These are phyloP conservation scores for Melanaphis sacchari DNA, from an alignment of 1,140 invertebrate species.

Conservation along the genomic window DNA sequence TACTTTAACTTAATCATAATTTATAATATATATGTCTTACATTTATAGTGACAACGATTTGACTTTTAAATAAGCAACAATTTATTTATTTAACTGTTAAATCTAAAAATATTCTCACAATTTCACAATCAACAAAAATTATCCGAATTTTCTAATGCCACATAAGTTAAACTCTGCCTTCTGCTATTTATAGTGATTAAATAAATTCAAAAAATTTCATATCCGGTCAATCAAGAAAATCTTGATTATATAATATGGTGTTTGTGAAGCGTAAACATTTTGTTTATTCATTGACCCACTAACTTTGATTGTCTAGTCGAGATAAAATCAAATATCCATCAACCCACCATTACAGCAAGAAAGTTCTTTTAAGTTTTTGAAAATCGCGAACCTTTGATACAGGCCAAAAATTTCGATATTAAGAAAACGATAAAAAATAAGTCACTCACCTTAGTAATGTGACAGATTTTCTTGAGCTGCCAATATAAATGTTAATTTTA, in stretches of 20 bases:
- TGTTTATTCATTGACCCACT: not conserved
- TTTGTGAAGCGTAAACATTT: not conserved
- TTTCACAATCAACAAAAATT: no score
- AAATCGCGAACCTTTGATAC: slow-evolving; percentile 12
- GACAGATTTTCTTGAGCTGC: slow-evolving; percentile 13
- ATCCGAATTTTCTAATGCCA: not conserved
- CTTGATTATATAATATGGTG: not conserved
- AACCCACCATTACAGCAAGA: not conserved
- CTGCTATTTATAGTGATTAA: not conserved
- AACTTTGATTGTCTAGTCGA: not conserved
- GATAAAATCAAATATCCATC: not conserved
- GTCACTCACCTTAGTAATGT: not conserved
- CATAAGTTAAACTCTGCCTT: not conserved
- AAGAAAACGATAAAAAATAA: not conserved
- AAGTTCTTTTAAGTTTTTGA: slow-evolving; percentile 15
- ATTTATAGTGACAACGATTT: not conserved
- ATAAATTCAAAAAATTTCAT: not conserved
- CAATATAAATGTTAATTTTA: slow-evolving; percentile 51
- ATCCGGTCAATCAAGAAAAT: not conserved
- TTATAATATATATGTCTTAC: not conserved
- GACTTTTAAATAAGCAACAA: not conserved
- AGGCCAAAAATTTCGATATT: not conserved
- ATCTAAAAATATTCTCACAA: not conserved
- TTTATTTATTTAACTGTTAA: not conserved
- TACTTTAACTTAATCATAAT: not conserved